Evolutionary conservation across 2,797 vertebrate species (phyloP).

Genomic region (Coranthus polyacanthus): DNA sequence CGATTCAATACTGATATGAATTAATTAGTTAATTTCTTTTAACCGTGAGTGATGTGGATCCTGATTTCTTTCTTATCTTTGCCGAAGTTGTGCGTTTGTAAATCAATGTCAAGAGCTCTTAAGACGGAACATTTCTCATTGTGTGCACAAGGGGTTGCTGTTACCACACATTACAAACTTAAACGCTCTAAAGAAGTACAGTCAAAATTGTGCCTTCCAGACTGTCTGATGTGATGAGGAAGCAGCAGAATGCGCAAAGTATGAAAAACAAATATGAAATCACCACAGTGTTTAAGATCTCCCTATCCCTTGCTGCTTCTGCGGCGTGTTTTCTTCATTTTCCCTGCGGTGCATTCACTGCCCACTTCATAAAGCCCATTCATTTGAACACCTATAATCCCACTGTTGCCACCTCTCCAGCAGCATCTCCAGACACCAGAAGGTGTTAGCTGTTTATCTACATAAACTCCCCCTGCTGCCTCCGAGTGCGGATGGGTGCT

Average conservation of each 20-base stretch:
- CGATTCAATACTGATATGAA: conserved; percentile 23
- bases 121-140: conserved; percentile 36
- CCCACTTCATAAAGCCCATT: conserved; percentile 7
- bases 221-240: conserved; percentile 23
- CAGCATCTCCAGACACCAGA: conserved; percentile 27
- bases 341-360: conserved; percentile 10
- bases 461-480: conserved; percentile 27
- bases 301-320: not conserved
- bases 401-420: conserved; percentile 30
- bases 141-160: conserved; percentile 75
- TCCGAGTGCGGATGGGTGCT: conserved; percentile 9
- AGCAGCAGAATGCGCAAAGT: conserved; percentile 21
- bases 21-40: conserved; percentile 34
- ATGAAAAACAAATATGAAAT: conserved; percentile 48
- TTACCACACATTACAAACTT: conserved; percentile 50
- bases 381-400: conserved; percentile 36
- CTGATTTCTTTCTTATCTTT: conserved; percentile 27
- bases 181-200: not conserved
- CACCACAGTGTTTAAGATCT: conserved; percentile 27
- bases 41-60: conserved; percentile 11
- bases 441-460: conserved; percentile 57
- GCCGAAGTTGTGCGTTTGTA: conserved; percentile 11
- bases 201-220: conserved; percentile 12
- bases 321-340: not conserved
- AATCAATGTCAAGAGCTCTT: conserved; percentile 18